phyloP scores from a whole-genome alignment of 2,888 invertebrate genomes.

The Pediacus dermestoides region DNA sequence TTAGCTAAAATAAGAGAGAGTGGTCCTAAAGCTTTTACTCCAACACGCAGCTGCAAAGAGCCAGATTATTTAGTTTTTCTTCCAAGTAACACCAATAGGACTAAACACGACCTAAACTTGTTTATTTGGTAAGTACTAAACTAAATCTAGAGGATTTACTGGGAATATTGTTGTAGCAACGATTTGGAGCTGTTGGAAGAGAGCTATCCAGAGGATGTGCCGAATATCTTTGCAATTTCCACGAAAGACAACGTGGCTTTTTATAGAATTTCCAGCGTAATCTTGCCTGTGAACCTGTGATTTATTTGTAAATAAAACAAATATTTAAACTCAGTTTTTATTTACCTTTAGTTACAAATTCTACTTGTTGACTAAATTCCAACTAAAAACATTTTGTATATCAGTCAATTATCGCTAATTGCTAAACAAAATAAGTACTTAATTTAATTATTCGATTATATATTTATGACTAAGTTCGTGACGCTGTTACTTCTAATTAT shows the following conservation, averaged over 20 bases:
- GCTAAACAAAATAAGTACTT: too few species aligned
- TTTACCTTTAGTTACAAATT: constrained; percentile 7
- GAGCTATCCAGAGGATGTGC: constrained; percentile 14
- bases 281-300: constrained; percentile 29
- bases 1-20: too few species aligned
- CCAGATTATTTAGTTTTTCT: constrained; percentile 36
- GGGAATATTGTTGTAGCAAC: constrained; percentile 21
- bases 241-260: constrained; percentile 32
- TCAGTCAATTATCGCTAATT: too few species aligned
- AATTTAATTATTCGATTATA: too few species aligned
- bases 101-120: constrained; percentile 30
- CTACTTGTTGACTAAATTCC: too few species aligned
- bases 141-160: not conserved
- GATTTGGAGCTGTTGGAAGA: constrained; percentile 9
- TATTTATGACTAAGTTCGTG: too few species aligned
- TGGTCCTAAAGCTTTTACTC: not conserved
- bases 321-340: too few species aligned
- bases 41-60: too few species aligned
- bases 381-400: too few species aligned
- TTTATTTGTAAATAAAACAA: constrained; percentile 10
- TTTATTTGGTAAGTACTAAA: constrained; percentile 30
- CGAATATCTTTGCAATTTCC: constrained; percentile 32
- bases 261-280: constrained; percentile 29
- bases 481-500: too few species aligned
- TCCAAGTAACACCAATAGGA: constrained; percentile 26